These are phyloP conservation scores for Centropyge bicolor DNA, from an alignment of 2,797 vertebrate species.

Conservation along the genomic window DNA sequence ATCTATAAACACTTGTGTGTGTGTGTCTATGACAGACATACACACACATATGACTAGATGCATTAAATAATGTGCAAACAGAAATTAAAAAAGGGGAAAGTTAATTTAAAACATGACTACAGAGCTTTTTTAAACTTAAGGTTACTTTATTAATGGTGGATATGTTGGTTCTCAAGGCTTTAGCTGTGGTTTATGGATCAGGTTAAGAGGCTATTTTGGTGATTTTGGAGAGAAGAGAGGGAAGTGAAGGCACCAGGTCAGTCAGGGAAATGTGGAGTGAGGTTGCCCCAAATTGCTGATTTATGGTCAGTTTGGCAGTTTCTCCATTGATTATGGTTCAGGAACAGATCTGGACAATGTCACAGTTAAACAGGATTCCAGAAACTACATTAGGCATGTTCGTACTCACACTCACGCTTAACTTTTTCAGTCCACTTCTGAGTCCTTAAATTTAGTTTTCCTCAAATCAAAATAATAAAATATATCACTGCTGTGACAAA, in stretches of 20 bases:
- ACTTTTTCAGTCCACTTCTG: neutral
- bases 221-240: slow-evolving; percentile 25
- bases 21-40: neutral
- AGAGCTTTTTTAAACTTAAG: slow-evolving; percentile 35
- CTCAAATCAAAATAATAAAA: neutral
- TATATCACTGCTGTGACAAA: neutral
- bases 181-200: slow-evolving; percentile 45
- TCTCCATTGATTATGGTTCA: slow-evolving; percentile 20
- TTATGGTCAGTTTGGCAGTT: slow-evolving; percentile 28
- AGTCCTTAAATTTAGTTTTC: slow-evolving; percentile 9
- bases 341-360: slow-evolving; percentile 34
- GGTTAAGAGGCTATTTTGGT: slow-evolving; percentile 37
- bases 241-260: slow-evolving; percentile 60
- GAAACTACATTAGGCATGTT: slow-evolving; percentile 37
- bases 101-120: slow-evolving; percentile 19
- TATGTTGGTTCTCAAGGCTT: slow-evolving; percentile 50
- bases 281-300: slow-evolving; percentile 47
- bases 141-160: slow-evolving; percentile 73
- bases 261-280: slow-evolving; percentile 32
- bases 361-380: slow-evolving; percentile 8
- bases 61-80: neutral
- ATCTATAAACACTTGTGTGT: slow-evolving; percentile 4
- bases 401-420: neutral
- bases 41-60: neutral
- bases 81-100: neutral